Evolutionary conservation across 2,113 vertebrate genomes (phyloP).

Genomic region (Gymnobelideus leadbeateri): DNA sequence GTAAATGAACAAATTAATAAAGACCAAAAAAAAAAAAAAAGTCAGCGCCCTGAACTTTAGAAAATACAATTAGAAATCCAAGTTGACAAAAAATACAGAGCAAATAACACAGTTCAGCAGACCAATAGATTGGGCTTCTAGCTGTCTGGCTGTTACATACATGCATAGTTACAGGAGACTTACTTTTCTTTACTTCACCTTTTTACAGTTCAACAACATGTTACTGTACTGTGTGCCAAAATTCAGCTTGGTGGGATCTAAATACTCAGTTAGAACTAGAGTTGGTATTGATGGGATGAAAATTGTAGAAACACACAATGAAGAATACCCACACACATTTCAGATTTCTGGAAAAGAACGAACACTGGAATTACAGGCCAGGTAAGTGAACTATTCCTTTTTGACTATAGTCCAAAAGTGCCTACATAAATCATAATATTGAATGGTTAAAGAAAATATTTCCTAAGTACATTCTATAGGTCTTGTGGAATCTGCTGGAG

Average conservation of each 20-base stretch:
- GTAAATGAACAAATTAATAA: no score
- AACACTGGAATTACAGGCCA: slow-evolving; percentile 95
- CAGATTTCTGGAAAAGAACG: slow-evolving; percentile 98
- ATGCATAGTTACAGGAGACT: neutral
- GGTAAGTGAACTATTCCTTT: slow-evolving; percentile 81
- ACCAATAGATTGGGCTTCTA: no score
- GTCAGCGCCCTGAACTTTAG: no score
- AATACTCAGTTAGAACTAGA: slow-evolving; percentile 93
- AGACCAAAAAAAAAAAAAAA: no score
- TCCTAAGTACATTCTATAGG: neutral
- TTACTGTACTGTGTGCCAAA: slow-evolving; percentile 98
- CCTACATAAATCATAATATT: neutral
- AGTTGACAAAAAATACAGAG: no score
- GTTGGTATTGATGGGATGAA: slow-evolving; percentile 97
- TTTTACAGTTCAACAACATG: slow-evolving; percentile 96
- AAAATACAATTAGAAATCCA: no score
- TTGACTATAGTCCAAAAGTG: neutral
- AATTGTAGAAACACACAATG: slow-evolving; percentile 93
- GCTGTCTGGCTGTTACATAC: no score
- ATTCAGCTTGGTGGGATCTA: slow-evolving; percentile 95
- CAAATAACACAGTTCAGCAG: no score
- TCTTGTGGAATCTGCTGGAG: neutral
- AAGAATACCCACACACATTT: slow-evolving; percentile 97
- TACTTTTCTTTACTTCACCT: slow-evolving; percentile 20
- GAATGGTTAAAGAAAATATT: neutral